Base-by-base conservation (phyloP, 1,140 invertebrate species). In the Bombus affinis region DNA sequence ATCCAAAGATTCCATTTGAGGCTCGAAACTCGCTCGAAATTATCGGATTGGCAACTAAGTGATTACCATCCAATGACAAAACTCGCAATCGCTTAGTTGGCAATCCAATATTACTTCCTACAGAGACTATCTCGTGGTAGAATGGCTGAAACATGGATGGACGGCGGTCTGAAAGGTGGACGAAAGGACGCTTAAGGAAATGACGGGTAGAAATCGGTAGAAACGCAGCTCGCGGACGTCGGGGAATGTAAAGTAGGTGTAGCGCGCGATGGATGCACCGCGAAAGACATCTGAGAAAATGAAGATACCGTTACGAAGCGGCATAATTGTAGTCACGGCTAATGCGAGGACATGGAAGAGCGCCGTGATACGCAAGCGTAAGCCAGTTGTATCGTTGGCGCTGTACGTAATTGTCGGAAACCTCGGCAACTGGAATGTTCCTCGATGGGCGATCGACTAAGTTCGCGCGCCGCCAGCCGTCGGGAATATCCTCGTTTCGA, bases 271-370 rank as follows among this genome's bases (percentile, higher is more conserved):
- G 65, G 82, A 57, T 78, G 74, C 42, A 68, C 72, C 72, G 81
- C 82, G 76, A 85, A 44, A 83, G 83, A 74, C 78, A 85, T 81
- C 83, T 57, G 78, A 85, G 83, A 81, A 85, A 85, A 85, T 66
- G 71, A 81, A 66, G 83, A 85, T 85, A 81, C 83, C 83, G 83
- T 85, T 85, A 85, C 77, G 71, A 81, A 80, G 83, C 76, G 78
- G 76, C 83, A 79, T 85, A 85, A 85, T 85, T 81, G 79, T 68
- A 85, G 83, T 81, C 78, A 81, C 77, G 83, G 78, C 78, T 85
- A 85, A 85, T 81, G 77, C 42, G 83, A 81, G 78, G 83, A 85
- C 83, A 74, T 79, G 78, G 35, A 74, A 81, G 83, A 74, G 44
- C 18, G 18, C 78, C 83, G 83, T 68, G 83, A 85, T 85, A 85